These are phyloP conservation scores for Selene dorsalis DNA, from an alignment of 2,797 vertebrate species.

Conservation along the genomic window DNA sequence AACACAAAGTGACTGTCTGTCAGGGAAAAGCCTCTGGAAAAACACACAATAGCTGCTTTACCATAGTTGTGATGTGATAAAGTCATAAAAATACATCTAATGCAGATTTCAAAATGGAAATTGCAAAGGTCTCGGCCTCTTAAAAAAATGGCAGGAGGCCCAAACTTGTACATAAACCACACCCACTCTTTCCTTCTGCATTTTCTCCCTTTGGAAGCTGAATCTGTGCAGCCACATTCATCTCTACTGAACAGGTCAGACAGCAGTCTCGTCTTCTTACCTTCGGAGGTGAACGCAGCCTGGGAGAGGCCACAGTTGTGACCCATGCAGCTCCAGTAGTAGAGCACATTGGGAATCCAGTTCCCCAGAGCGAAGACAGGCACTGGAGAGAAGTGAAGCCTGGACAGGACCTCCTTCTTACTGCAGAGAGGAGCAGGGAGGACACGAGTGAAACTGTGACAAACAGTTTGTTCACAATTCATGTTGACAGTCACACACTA, in stretches of 20 bases:
- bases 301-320: constrained; percentile 81
- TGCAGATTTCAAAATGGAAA: no score
- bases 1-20: no score
- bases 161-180: no score
- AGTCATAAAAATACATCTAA: background rate
- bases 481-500: background rate
- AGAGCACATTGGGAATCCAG: constrained; percentile 85
- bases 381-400: constrained; percentile 83
- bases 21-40: background rate
- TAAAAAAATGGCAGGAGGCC: no score
- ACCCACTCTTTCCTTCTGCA: no score
- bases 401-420: constrained; percentile 79
- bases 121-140: no score
- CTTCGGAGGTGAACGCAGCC: constrained; percentile 78
- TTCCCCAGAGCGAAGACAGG: constrained; percentile 83
- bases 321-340: constrained; percentile 80
- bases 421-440: constrained; percentile 29
- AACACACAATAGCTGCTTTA: background rate
- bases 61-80: no score
- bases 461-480: no score
- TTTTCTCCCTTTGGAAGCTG: background rate
- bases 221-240: background rate
- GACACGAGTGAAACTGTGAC: no score
- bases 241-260: background rate
- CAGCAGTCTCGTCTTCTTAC: constrained; percentile 56